Conservation (phyloP, 2,113 vertebrate species). For the Polypterus senegalus region DNA sequence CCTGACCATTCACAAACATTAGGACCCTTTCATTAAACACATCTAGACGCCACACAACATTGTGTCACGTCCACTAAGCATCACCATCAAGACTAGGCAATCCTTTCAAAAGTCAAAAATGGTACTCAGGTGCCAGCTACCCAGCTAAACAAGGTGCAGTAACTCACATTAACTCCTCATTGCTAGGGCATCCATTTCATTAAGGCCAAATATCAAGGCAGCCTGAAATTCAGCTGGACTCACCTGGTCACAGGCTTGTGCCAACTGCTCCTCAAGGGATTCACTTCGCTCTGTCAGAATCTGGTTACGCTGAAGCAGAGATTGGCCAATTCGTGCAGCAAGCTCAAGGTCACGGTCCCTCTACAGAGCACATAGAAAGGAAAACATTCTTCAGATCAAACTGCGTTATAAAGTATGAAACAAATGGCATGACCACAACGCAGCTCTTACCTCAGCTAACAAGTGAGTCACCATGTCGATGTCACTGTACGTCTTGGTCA, state of each 20-base stretch:
- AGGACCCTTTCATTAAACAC: no score
- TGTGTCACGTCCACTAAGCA: no score
- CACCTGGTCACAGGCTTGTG: conserved; percentile 82
- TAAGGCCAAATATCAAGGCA: no score
- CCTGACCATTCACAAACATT: no score
- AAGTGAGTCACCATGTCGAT: conserved; percentile 81
- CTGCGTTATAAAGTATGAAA: neutral
- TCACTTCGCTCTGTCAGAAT: conserved; percentile 82
- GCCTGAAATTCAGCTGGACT: conserved; percentile 16
- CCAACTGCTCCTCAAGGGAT: conserved; percentile 78
- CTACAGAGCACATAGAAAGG: conserved; percentile 34
- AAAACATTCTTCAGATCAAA: no score
- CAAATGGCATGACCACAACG: neutral
- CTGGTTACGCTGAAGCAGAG: conserved; percentile 83
- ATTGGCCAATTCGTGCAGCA: conserved; percentile 91
- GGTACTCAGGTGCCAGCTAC: no score
- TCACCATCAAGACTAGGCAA: no score
- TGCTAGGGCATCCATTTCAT: no score
- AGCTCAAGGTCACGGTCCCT: conserved; percentile 88
- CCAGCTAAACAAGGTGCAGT: no score
- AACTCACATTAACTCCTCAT: no score
- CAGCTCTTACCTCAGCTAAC: conserved; percentile 67
- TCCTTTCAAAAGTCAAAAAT: no score
- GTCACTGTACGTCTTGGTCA: conserved; percentile 78
- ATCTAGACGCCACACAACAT: no score